A percentile compares a stretch with the other conserved stretches of the same genome.
Evolutionary conservation across 2,113 vertebrate genomes (phyloP).

Genomic region (Eidolon helvum): DNA sequence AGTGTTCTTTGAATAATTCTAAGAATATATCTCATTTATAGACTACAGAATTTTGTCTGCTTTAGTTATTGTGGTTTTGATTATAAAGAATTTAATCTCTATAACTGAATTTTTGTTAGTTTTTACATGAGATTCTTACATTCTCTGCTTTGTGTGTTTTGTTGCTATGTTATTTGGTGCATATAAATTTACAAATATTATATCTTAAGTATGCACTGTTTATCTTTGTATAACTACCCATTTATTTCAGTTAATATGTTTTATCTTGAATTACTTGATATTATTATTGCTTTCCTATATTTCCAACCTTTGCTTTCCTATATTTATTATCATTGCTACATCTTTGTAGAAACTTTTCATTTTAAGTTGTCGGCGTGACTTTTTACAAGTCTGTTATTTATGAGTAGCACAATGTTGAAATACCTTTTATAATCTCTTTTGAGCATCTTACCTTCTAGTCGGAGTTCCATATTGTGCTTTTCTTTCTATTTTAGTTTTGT

Average conservation of each 20-base stretch:
- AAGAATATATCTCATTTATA: neutral
- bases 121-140: neutral
- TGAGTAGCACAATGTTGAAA: neutral
- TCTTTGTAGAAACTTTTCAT: neutral
- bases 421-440: neutral
- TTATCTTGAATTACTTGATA: neutral
- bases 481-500: neutral
- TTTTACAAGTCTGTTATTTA: neutral
- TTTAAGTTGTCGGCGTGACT: neutral
- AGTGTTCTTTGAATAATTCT: neutral
- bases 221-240: neutral
- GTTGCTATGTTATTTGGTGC: slow-evolving; percentile 19
- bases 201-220: neutral
- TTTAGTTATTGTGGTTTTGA: neutral
- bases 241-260: neutral
- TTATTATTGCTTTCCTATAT: neutral
- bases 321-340: neutral
- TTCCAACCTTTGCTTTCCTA: neutral
- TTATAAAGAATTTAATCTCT: neutral
- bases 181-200: slow-evolving; percentile 10
- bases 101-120: neutral
- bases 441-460: neutral
- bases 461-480: neutral
- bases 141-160: slow-evolving; percentile 26
- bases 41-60: neutral